phyloP scores from a whole-genome alignment of 2,888 invertebrate genomes.

The Eupeodes luniger region DNA sequence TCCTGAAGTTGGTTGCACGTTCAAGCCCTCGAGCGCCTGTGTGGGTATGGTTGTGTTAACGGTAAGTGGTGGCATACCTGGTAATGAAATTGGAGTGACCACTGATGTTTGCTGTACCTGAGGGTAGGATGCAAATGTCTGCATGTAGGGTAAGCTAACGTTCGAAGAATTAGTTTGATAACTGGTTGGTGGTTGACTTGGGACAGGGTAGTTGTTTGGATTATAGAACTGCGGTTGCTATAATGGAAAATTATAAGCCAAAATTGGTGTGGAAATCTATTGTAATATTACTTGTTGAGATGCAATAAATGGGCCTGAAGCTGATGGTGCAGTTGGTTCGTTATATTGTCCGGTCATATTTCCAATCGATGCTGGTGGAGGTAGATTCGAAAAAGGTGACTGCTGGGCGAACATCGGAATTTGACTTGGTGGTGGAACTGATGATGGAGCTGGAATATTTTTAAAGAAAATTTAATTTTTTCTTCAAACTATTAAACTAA shows the following conservation, averaged over 20 bases:
- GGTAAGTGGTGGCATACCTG: slow-evolving; percentile 92
- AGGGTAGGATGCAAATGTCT: slow-evolving; percentile 83
- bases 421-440: slow-evolving; percentile 78
- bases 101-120: slow-evolving; percentile 85
- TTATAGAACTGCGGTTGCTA: slow-evolving; percentile 77
- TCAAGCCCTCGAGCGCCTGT: slow-evolving; percentile 67
- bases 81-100: slow-evolving; percentile 89
- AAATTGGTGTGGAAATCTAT: neutral
- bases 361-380: slow-evolving; percentile 85
- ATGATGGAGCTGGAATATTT: slow-evolving; percentile 43
- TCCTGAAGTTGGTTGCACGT: slow-evolving; percentile 48
- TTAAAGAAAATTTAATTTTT: neutral
- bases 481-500: neutral
- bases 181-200: slow-evolving; percentile 83
- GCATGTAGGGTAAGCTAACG: slow-evolving; percentile 78
- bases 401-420: slow-evolving; percentile 82
- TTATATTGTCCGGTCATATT: slow-evolving; percentile 57
- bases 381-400: slow-evolving; percentile 81
- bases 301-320: slow-evolving; percentile 65
- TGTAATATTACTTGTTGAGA: slow-evolving; percentile 63
- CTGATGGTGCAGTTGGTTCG: slow-evolving; percentile 29
- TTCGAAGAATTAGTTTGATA: slow-evolving; percentile 66
- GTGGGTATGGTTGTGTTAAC: slow-evolving; percentile 87
- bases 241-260: neutral
- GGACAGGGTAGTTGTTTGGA: slow-evolving; percentile 77